phyloP scores from a whole-genome alignment of 2,888 invertebrate genomes.

The Lordiphosa fenestrarum region DNA sequence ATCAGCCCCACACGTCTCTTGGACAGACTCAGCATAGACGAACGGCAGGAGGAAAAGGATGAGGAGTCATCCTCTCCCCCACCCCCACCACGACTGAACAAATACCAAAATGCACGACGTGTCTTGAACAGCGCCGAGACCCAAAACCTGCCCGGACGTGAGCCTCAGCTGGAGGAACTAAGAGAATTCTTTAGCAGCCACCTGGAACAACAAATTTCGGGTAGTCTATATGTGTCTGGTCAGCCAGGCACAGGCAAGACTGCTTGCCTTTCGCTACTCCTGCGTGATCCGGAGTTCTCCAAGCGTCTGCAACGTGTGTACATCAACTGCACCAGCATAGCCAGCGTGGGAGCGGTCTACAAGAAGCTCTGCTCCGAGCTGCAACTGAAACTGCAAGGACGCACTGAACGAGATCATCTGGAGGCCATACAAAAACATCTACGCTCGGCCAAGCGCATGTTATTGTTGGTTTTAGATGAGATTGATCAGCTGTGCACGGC shows the following conservation, averaged over 20 bases:
- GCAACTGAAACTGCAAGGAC: constrained; percentile 82
- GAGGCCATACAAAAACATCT: constrained; percentile 87
- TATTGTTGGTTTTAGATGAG: constrained; percentile 94
- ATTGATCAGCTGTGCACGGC: constrained; percentile 93
- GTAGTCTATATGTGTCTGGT: constrained; percentile 95
- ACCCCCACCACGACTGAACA: constrained; percentile 60
- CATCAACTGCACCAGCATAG: constrained; percentile 92
- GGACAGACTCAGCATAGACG: constrained; percentile 77
- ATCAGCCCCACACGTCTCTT: constrained; percentile 77
- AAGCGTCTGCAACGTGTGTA: constrained; percentile 83
- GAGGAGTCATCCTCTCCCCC: constrained; percentile 12
- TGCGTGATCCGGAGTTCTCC: constrained; percentile 83
- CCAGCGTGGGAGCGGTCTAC: constrained; percentile 91
- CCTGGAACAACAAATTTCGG: constrained; percentile 85
- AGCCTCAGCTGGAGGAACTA: constrained; percentile 87
- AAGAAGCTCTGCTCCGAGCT: constrained; percentile 88
- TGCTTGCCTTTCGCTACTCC: constrained; percentile 89
- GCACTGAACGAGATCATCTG: constrained; percentile 85
- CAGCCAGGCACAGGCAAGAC: constrained; percentile 98
- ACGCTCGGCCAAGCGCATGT: constrained; percentile 84
- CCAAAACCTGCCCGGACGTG: constrained; percentile 86
- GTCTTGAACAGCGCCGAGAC: constrained; percentile 80
- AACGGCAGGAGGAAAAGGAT: constrained; percentile 24
- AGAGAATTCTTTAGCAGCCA: constrained; percentile 85
- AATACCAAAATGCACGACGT: constrained; percentile 79